phyloP scores from a whole-genome alignment of 2,888 invertebrate genomes.

The Oasisia sp. region DNA sequence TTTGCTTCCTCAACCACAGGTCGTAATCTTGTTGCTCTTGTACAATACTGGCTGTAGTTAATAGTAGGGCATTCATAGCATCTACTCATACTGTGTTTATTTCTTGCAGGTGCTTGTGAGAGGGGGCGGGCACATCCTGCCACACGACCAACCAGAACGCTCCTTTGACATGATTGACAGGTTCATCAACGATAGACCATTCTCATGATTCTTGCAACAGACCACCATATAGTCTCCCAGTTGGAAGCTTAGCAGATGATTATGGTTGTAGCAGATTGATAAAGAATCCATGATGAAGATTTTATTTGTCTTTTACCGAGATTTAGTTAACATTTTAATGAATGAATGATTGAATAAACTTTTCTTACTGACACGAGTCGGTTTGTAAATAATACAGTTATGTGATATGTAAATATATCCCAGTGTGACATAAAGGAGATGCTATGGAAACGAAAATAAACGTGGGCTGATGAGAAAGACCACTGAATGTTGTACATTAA shows the following conservation, averaged over 20 bases:
- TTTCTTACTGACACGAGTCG: background rate
- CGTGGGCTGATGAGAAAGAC: background rate
- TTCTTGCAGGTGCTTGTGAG: constrained; percentile 56
- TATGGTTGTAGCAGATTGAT: constrained; percentile 19
- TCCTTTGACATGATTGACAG: constrained; percentile 60
- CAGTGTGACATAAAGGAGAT: background rate
- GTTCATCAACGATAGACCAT: constrained; percentile 51
- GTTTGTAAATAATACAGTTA: background rate
- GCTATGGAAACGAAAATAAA: background rate
- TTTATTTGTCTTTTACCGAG: constrained; percentile 13
- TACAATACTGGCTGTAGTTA: background rate
- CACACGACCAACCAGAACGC: constrained; percentile 61
- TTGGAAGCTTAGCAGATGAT: background rate
- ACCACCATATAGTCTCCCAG: constrained; percentile 14
- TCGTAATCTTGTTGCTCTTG: too few species aligned
- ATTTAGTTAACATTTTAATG: constrained; percentile 19
- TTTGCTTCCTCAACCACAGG: too few species aligned
- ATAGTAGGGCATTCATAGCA: background rate
- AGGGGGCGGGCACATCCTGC: constrained; percentile 60
- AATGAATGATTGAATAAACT: constrained; percentile 21
- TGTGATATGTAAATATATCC: background rate
- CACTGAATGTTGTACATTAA: constrained; percentile 20
- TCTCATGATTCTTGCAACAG: constrained; percentile 1
- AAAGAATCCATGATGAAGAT: background rate
- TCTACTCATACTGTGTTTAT: background rate